phyloP scores from a whole-genome alignment of 2,888 invertebrate species.

The Campaea margaritaria region DNA sequence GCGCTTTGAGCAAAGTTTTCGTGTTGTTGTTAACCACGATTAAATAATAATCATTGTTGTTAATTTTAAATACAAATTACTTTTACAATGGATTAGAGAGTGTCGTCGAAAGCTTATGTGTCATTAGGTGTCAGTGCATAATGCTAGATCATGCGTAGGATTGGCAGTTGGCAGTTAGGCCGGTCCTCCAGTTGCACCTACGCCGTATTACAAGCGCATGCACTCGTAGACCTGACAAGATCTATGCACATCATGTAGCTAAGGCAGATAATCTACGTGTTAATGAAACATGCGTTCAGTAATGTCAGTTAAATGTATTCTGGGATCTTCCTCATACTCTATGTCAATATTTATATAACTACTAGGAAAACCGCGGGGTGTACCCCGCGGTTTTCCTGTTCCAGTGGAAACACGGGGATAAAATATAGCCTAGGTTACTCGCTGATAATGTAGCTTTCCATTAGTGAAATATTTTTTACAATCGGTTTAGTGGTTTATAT shows the following conservation, averaged over 20 bases:
- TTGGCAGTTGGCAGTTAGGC: conserved; percentile 26
- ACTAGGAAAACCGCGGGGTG: no score
- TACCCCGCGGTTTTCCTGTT: no score
- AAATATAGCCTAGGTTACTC: no score
- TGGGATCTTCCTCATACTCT: conserved; percentile 1
- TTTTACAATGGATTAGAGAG: conserved; percentile 33
- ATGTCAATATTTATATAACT: no score
- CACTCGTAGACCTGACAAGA: conserved; percentile 8
- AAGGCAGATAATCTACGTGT: conserved; percentile 7
- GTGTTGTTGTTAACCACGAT: no score
- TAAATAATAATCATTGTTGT: no score
- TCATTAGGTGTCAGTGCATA: conserved; percentile 20
- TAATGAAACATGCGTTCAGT: conserved; percentile 1
- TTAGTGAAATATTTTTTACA: no score
- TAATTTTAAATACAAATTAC: neutral
- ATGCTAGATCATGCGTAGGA: conserved; percentile 33
- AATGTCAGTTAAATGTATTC: conserved; percentile 2
- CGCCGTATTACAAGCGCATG: conserved; percentile 19
- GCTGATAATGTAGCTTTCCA: no score
- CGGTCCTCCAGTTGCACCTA: conserved; percentile 19
- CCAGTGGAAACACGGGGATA: no score
- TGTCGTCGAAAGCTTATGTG: conserved; percentile 31
- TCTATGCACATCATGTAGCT: conserved; percentile 10
- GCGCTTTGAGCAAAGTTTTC: no score
- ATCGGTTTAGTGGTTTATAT: no score